Percentiles rank a stretch among this genome's conserved stretches.
These are phyloP conservation scores for Apteryx mantelli DNA, from an alignment of 2,113 vertebrate genomes.

Conservation along the genomic window DNA sequence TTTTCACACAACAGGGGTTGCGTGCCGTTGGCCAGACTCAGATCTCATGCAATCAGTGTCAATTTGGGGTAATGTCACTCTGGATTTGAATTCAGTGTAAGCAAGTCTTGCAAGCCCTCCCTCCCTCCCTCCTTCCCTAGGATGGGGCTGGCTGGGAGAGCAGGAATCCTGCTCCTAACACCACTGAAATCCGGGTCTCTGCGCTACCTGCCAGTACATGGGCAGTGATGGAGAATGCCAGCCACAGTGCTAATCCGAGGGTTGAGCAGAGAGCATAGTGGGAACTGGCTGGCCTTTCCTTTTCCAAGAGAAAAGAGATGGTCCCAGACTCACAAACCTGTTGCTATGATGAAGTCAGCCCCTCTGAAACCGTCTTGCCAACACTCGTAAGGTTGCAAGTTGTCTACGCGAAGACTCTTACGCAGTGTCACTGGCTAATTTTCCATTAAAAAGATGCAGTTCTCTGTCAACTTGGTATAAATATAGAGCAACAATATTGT, in stretches of 20 bases:
- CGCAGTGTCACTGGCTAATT: neutral
- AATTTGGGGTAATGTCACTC: neutral
- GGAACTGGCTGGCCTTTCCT: neutral
- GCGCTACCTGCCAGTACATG: neutral
- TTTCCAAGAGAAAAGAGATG: no score
- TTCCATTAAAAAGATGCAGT: neutral
- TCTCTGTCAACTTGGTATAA: neutral
- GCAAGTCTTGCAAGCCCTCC: neutral
- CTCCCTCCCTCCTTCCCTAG: neutral
- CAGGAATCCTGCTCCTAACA: neutral
- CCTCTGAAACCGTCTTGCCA: neutral
- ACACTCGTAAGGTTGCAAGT: no score
- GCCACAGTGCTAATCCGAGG: no score
- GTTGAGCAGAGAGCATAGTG: no score
- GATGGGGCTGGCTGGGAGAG: neutral
- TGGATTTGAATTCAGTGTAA: neutral
- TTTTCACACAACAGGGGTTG: neutral
- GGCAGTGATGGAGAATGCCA: no score
- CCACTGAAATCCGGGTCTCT: neutral
- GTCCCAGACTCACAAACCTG: neutral
- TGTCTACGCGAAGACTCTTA: neutral
- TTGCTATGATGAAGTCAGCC: neutral
- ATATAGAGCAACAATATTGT: neutral
- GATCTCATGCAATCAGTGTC: neutral
- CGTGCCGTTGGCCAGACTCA: neutral